These are phyloP conservation scores for Erinaceus europaeus DNA, from an alignment of 2,113 vertebrate genomes.

Conservation along the genomic window DNA sequence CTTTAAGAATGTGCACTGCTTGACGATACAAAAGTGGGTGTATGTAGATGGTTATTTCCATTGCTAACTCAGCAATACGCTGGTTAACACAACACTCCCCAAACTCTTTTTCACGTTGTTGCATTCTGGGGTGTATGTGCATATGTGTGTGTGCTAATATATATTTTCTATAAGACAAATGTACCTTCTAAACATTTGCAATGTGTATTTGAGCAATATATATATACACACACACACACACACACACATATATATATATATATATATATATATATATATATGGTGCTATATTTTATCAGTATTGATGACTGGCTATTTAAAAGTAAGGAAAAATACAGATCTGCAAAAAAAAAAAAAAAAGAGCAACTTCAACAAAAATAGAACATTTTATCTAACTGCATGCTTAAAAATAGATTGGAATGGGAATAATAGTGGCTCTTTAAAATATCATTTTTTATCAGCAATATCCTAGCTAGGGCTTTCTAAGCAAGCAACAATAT, in stretches of 20 bases:
- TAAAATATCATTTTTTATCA: not conserved
- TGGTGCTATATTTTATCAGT: no score
- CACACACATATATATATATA: constrained; percentile 65
- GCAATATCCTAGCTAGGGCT: not conserved
- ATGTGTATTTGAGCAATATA: constrained; percentile 12
- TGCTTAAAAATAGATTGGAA: not conserved
- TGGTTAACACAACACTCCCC: constrained; percentile 1
- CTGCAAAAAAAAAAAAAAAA: no score
- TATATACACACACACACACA: constrained; percentile 72
- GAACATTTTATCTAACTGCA: not conserved
- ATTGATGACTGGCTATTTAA: no score
- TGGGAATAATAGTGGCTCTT: not conserved
- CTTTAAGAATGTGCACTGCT: constrained; percentile 67
- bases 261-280: no score
- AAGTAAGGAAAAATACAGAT: no score
- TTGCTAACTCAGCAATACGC: constrained; percentile 52
- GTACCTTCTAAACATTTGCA: constrained; percentile 63
- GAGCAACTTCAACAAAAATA: constrained; percentile 64
- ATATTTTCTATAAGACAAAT: constrained; percentile 32
- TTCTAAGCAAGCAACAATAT: not conserved
- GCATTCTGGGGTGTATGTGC: not conserved
- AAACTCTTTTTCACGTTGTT: constrained; percentile 18
- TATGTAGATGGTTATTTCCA: not conserved
- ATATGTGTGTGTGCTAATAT: not conserved
- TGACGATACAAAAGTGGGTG: constrained; percentile 45